Conservation (phyloP, 2,113 vertebrate species). For the Heliornis fulica region DNA sequence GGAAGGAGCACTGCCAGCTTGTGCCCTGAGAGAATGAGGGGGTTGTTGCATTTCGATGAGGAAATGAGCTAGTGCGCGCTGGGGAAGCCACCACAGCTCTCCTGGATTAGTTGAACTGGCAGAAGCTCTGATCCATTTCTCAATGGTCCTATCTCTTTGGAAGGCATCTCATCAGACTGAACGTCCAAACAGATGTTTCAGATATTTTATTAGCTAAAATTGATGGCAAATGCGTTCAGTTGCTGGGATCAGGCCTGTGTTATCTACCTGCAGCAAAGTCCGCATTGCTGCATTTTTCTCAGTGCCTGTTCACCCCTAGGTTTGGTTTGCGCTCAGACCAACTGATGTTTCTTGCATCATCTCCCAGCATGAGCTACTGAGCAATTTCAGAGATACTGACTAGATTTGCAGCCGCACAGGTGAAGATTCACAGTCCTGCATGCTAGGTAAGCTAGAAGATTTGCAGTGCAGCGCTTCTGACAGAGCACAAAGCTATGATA, state of each 20-base stretch:
- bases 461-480: background rate
- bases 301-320: background rate
- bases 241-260: background rate
- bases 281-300: background rate
- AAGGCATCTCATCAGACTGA: background rate
- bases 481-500: background rate
- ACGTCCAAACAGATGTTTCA: background rate
- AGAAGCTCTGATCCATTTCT: background rate
- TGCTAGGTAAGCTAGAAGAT: background rate
- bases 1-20: background rate
- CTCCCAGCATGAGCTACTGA: background rate
- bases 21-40: background rate
- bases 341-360: background rate
- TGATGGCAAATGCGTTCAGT: background rate
- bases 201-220: background rate
- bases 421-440: background rate
- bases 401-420: background rate
- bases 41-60: background rate
- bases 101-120: background rate
- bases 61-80: rapidly evolving
- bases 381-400: background rate
- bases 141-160: background rate
- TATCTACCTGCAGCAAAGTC: background rate
- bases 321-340: rapidly evolving
- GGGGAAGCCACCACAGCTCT: background rate